Base-by-base conservation (phyloP, 2,888 invertebrate species). In the Lottia scabra region DNA sequence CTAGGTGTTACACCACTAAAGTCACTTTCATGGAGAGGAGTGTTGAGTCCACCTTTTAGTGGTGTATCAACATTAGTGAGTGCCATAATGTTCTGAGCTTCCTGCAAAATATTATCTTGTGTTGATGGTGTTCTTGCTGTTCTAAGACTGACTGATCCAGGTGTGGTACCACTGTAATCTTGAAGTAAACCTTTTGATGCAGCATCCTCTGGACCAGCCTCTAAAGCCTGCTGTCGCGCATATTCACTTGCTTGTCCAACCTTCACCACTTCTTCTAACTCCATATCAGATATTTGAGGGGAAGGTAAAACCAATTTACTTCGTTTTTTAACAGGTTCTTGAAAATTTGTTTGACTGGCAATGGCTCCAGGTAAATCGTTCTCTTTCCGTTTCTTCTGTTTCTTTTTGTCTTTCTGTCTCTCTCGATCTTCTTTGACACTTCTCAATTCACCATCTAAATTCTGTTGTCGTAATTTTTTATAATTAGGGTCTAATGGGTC, bases 71-170 rank as follows among this genome's bases (percentile, higher is more conserved):
- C 97, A 89, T 99, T 98, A 0, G 97, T 96, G 26, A 99, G 91
- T 0, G 99, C 98, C 96, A 99, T 97, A 87, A 99, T 95, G 88
- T 99, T 99, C 90, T 99, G 98, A 0, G 99, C 99, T 90, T 99
- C 99, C 93, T 98, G 94, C 75, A 92, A 84, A 71, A 92, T 92
- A 87, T 93, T 93, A 90, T 98, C 97, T 71, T 93, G 93, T 4
- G 93, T 81, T 2, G 90, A 94, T 2, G 97, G 97, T 0, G 98
- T 98, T 73, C 97, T 92, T 1, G 97, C 96, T 5, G 92, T 92
- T 1, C 92, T 84, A 15, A 91, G 81, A 26, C 94, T 94, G 43
- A 93, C 93, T 15, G 93, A 70, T 65, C 82, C 81, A 67, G 95
- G 93, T 26, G 77, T 79, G 13, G 91, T 91, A 38, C 93, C 88